These are phyloP conservation scores for Emmelina monodactyla DNA, from an alignment of 2,888 invertebrate species.

Conservation along the genomic window DNA sequence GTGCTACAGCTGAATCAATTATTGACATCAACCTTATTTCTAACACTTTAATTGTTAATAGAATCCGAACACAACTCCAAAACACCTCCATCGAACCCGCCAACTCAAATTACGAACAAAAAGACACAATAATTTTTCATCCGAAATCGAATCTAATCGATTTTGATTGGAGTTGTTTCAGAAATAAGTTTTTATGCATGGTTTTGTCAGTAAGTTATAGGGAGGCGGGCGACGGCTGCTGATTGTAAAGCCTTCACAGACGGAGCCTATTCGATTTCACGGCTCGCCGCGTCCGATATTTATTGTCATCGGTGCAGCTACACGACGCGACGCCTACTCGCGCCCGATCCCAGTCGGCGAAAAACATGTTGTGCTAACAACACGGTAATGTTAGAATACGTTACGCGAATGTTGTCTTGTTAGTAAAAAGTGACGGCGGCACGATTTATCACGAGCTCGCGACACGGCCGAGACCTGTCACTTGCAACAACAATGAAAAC, in stretches of 20 bases:
- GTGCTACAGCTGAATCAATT: neutral
- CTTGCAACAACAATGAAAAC: constrained; percentile 34
- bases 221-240: constrained; percentile 40
- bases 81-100: too few relatives aligned
- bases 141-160: too few relatives aligned
- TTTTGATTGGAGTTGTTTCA: too few relatives aligned
- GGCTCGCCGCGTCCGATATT: constrained; percentile 63
- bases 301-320: constrained; percentile 66
- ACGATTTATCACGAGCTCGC: constrained; percentile 58
- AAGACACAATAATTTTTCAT: too few relatives aligned
- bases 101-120: too few relatives aligned
- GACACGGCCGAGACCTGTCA: constrained; percentile 38
- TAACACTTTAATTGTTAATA: neutral
- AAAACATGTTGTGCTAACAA: too few relatives aligned
- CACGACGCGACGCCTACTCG: constrained; percentile 61
- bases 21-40: neutral
- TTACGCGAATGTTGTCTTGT: constrained; percentile 64
- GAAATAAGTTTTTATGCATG: constrained; percentile 45
- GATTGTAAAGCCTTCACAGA: constrained; percentile 65
- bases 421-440: constrained; percentile 55
- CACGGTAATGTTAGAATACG: too few relatives aligned
- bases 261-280: constrained; percentile 67
- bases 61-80: too few relatives aligned
- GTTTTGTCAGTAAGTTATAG: constrained; percentile 47
- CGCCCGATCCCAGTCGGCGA: too few relatives aligned